Evolutionary conservation across 53 echinoderm and acorn worm genomes (phyloP), one percentile per base, ranked within the genome.

Genomic region (Arbacia lixula): DNA sequence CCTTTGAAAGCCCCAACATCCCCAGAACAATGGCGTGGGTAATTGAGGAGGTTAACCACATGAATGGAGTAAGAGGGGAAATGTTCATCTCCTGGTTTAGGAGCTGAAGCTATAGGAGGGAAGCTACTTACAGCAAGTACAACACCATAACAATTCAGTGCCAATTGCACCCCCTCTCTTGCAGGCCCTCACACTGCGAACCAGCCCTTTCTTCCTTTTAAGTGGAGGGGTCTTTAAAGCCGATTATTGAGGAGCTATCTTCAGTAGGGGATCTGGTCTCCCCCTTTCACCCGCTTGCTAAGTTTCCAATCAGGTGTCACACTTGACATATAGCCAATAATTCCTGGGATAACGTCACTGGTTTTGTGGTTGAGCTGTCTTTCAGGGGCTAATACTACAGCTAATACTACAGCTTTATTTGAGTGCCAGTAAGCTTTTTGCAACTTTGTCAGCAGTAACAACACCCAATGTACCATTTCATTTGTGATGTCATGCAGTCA

Each of bases 11-110:
- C 43, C 41, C 31, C 62, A 81, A 30, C 82, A 62, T 63, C 82
- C 82, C 82, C 62, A 81, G 82, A 81, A 81, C 82, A 81, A 63
- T 81, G 63, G 62, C 43, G 64, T 46, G 32, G 32, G 64, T 81
- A 46, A 81, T 63, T 81, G 82, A 43, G 17, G 64, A 63, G 64
- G 82, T 49, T 81, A 63, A 64, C 82, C 64, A 32, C 82, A 42
- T 51, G 25, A 77, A 56, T n/a, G 32, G 28, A 58, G 77, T 22
- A 20, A 27, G 6, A 77, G 28, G 77, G 39, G 28, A 38, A 77
- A 54, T n/a, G 30, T 58, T 21, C 35, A 57, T 37, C 33, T 39
- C 6, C 21, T 53, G 5, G 21, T 77, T 36, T 12, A 57, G 55
- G 27, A 25, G 77, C 19, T 25, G 56, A 58, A 58, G 77, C 57